These are phyloP conservation scores for Agrotis clavis DNA, from an alignment of 2,888 invertebrate genomes.

Conservation along the genomic window DNA sequence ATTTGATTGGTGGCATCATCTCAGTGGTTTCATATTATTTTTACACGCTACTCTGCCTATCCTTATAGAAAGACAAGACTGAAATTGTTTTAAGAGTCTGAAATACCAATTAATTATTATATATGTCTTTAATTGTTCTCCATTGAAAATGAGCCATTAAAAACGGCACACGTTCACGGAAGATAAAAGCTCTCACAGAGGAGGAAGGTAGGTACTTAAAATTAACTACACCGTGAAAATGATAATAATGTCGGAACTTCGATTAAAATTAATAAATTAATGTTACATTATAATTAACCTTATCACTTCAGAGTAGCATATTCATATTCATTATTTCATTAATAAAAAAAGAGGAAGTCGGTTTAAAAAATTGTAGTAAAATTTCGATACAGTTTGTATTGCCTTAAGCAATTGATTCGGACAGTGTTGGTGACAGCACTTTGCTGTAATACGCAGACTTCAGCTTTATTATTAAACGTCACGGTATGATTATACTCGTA, in stretches of 20 bases:
- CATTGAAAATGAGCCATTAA: slow-evolving; percentile 12
- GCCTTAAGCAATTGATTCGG: slow-evolving; percentile 1
- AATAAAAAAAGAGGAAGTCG: not conserved
- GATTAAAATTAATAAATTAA: slow-evolving; percentile 7
- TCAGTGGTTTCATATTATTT: slow-evolving; percentile 4
- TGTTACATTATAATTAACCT: slow-evolving; percentile 1
- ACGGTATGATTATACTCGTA: not conserved
- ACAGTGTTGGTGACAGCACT: slow-evolving; percentile 10
- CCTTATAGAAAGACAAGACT: not conserved
- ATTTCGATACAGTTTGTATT: slow-evolving; percentile 5
- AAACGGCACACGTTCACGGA: not conserved
- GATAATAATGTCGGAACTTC: slow-evolving; percentile 11
- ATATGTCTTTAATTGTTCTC: slow-evolving; percentile 1
- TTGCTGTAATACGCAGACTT: not conserved
- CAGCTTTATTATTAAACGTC: slow-evolving; percentile 1
- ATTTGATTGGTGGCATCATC: not conserved
- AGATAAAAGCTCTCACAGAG: slow-evolving; percentile 7
- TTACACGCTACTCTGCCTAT: not conserved
- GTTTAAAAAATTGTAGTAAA: not conserved
- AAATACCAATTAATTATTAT: not conserved
- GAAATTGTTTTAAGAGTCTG: not conserved
- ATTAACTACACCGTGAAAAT: slow-evolving; percentile 3
- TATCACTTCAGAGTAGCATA: slow-evolving; percentile 5
- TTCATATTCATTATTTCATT: slow-evolving; percentile 8
- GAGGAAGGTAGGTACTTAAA: not conserved